These are phyloP conservation scores for Urocitellus parryii DNA, from an alignment of 2,113 vertebrate species.

Conservation along the genomic window DNA sequence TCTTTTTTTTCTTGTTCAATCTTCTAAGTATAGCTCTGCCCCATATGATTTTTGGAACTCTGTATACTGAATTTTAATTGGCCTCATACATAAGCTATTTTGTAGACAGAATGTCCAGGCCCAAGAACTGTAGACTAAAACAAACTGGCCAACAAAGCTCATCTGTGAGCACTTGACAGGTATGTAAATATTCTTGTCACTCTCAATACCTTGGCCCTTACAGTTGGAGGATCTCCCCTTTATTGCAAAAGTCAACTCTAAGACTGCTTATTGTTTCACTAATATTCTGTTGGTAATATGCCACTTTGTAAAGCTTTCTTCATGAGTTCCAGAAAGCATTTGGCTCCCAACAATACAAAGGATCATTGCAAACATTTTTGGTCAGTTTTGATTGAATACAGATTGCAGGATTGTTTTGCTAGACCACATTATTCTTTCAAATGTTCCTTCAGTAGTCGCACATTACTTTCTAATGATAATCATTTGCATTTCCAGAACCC, in stretches of 20 bases:
- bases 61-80: slow-evolving; percentile 28
- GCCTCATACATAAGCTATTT: background rate
- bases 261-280: slow-evolving; percentile 79
- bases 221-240: slow-evolving; percentile 26
- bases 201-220: slow-evolving; percentile 33
- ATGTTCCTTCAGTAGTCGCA: slow-evolving; percentile 67
- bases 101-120: background rate
- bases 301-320: slow-evolving; percentile 81
- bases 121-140: background rate
- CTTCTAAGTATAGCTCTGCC: background rate
- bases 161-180: background rate
- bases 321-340: slow-evolving; percentile 85
- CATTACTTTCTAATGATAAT: slow-evolving; percentile 77
- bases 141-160: background rate
- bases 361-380: slow-evolving; percentile 82
- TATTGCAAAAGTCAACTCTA: slow-evolving; percentile 77
- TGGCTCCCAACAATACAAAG: slow-evolving; percentile 84
- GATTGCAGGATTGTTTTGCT: slow-evolving; percentile 73
- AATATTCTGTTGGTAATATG: slow-evolving; percentile 75
- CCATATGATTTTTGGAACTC: background rate
- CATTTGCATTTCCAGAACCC: slow-evolving; percentile 67
- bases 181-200: background rate
- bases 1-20: background rate
- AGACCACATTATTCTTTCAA: slow-evolving; percentile 75
- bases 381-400: slow-evolving; percentile 81